Base-by-base conservation (phyloP, 2,888 invertebrate species). In the Melanotus villosus region DNA sequence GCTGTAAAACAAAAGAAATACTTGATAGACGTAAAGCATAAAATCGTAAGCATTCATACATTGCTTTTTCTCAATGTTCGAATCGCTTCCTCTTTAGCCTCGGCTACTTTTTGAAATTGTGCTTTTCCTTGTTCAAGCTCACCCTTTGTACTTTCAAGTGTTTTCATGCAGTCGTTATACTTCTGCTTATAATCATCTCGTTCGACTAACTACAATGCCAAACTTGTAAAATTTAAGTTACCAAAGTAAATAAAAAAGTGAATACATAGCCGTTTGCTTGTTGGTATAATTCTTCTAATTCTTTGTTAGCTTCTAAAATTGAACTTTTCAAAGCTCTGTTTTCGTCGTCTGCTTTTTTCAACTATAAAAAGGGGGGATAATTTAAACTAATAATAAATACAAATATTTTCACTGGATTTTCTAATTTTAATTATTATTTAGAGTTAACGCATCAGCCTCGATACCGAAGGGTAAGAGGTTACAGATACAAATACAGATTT, bases 311-410 rank as follows among this genome's bases (percentile, higher is more conserved):
- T 41, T 72, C 71, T 34, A 62, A 64, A 30, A 82, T 75, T 2
- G 76, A 77, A 30, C 74, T 60, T 43, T 78, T 76, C 43, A 81
- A 69, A 4, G 70, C 66, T 26, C 63, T 56, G 45, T 80, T 79
- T 68, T 80, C 77, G 3, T 73, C 68, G 57, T 75, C 71, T 60
- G 79, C 74, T 47, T 56, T 34, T 26, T 38, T 43, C 30, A 68
- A 54, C 68, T 68, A 32, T 10, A 41, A 52, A 32, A 41, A 41
- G n/a, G n/a, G n/a, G n/a, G n/a, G n/a, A n/a, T n/a, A n/a, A n/a
- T n/a, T n/a, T n/a, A 26, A 26, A 26, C 7, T 5, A 7, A 7
- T 7, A n/a, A n/a, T n/a, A n/a, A n/a, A n/a, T n/a, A n/a, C n/a
- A n/a, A n/a, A n/a, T n/a, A n/a, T n/a, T n/a, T n/a, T n/a, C n/a